These are phyloP conservation scores for Punctoribates punctum DNA, from an alignment of 2,888 invertebrate genomes.

Conservation along the genomic window DNA sequence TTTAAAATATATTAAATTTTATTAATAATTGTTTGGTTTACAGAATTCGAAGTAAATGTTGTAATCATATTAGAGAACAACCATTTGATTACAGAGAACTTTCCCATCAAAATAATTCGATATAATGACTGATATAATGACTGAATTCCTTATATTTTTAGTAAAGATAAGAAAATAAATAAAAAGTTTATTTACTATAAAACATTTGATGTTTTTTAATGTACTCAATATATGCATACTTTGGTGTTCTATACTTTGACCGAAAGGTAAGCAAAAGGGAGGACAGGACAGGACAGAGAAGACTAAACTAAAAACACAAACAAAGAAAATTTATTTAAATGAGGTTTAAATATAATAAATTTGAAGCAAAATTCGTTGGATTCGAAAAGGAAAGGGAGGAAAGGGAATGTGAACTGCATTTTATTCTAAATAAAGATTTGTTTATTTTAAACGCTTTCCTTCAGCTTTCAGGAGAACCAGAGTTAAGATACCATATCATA, in stretches of 20 bases:
- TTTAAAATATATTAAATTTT: background rate
- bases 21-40: slow-evolving; percentile 49
- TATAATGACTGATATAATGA: slow-evolving; percentile 15
- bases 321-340: too few species aligned
- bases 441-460: slow-evolving; percentile 24
- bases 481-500: slow-evolving; percentile 3
- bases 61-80: slow-evolving; percentile 89
- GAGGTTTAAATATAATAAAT: too few species aligned
- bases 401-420: background rate
- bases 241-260: too few species aligned
- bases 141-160: background rate
- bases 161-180: too few species aligned
- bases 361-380: background rate
- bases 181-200: too few species aligned
- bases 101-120: slow-evolving; percentile 64
- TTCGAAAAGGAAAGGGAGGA: background rate
- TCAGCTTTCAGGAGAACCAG: background rate
- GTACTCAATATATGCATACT: too few species aligned
- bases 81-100: slow-evolving; percentile 88
- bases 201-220: too few species aligned
- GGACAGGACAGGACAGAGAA: too few species aligned
- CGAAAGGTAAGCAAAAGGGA: too few species aligned
- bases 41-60: slow-evolving; percentile 92
- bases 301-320: too few species aligned
- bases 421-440: slow-evolving; percentile 22